phyloP scores from a whole-genome alignment of 2,888 invertebrate species.

The Caradrina kadenii region DNA sequence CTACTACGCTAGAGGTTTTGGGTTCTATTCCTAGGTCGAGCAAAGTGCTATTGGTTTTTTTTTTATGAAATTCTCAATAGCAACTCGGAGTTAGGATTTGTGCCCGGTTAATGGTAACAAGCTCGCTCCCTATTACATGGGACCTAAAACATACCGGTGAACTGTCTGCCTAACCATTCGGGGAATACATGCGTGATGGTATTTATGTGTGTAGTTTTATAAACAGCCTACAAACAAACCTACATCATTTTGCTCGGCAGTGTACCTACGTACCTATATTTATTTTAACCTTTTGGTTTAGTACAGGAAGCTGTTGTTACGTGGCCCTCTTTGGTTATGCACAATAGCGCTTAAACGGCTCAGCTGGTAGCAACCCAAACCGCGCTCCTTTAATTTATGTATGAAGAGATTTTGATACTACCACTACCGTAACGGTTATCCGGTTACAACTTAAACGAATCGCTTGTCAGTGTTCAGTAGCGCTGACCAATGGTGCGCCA shows the following conservation, averaged over 20 bases:
- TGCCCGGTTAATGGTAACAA: too few relatives aligned
- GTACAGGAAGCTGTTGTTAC: slow-evolving; percentile 56
- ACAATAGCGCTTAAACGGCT: slow-evolving; percentile 82
- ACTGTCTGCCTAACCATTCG: too few relatives aligned
- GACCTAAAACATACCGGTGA: too few relatives aligned
- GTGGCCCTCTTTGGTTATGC: slow-evolving; percentile 81
- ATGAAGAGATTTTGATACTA: slow-evolving; percentile 84
- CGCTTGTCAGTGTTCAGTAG: slow-evolving; percentile 55
- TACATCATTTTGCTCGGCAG: background rate
- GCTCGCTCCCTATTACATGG: too few relatives aligned
- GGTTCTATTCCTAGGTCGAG: too few relatives aligned
- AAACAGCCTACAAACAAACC: background rate
- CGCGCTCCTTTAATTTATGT: slow-evolving; percentile 83
- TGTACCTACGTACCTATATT: slow-evolving; percentile 6
- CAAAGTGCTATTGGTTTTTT: too few relatives aligned
- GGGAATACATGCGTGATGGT: too few relatives aligned
- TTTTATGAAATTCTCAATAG: too few relatives aligned
- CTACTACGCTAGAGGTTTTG: too few relatives aligned
- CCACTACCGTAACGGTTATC: slow-evolving; percentile 59
- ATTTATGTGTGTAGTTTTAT: background rate
- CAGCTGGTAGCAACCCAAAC: slow-evolving; percentile 74
- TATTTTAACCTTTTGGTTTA: slow-evolving; percentile 29
- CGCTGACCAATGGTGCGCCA: slow-evolving; percentile 36
- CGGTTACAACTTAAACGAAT: slow-evolving; percentile 70
- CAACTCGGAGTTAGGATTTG: too few relatives aligned